Conservation (phyloP, 2,888 invertebrate genomes). For the Stenotaenia linearis region DNA sequence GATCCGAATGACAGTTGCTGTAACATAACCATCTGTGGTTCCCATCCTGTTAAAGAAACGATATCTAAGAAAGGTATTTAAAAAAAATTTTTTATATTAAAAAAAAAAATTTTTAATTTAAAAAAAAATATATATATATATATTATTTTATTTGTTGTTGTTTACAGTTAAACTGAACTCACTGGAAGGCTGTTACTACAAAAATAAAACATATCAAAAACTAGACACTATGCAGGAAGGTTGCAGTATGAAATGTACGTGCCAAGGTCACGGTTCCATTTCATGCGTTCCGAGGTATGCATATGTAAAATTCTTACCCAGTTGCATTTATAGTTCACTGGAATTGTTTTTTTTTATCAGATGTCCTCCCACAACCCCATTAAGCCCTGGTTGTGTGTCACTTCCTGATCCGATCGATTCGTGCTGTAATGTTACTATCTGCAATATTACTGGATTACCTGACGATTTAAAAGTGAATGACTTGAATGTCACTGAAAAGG, state of each 20-base stretch:
- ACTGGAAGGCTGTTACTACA: slow-evolving; percentile 58
- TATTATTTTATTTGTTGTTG: neutral
- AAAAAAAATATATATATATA: neutral
- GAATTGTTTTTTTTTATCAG: slow-evolving; percentile 24
- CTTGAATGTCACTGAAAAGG: neutral
- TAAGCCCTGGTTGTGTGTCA: slow-evolving; percentile 61
- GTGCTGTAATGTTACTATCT: slow-evolving; percentile 78
- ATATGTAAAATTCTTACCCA: slow-evolving; percentile 9
- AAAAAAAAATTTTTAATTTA: neutral
- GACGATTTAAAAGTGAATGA: neutral
- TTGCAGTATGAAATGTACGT: slow-evolving; percentile 72
- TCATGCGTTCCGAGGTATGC: slow-evolving; percentile 65
- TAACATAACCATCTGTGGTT: slow-evolving; percentile 37
- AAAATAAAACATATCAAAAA: slow-evolving; percentile 64
- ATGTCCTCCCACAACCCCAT: slow-evolving; percentile 1
- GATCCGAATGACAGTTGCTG: slow-evolving; percentile 39
- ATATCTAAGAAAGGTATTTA: slow-evolving; percentile 12
- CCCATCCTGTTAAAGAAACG: neutral
- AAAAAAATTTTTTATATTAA: neutral
- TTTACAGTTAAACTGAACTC: slow-evolving; percentile 36
- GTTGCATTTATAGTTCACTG: neutral
- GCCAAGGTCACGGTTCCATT: slow-evolving; percentile 65
- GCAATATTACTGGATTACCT: slow-evolving; percentile 53
- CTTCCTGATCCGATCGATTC: slow-evolving; percentile 74
- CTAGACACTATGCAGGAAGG: slow-evolving; percentile 71